These are phyloP conservation scores for Todus mexicanus DNA, from an alignment of 2,797 vertebrate species.

Conservation along the genomic window DNA sequence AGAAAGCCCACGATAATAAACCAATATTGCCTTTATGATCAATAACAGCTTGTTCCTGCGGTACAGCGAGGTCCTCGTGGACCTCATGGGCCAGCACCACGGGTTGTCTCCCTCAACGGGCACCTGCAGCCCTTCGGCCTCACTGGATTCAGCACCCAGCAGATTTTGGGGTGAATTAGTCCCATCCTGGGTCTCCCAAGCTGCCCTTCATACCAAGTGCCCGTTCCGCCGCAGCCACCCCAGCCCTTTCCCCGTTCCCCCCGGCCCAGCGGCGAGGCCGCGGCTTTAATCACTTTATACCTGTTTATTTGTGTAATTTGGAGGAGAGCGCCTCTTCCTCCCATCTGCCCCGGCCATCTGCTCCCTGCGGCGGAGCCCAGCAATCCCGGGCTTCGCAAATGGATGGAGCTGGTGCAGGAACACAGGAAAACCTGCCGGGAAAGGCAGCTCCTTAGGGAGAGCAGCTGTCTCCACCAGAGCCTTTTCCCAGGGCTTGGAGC, in stretches of 20 bases:
- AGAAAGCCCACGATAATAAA: not conserved
- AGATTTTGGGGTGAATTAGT: not conserved
- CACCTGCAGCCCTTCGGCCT: not conserved
- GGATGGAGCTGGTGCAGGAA: not conserved
- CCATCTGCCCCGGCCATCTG: slow-evolving; percentile 76
- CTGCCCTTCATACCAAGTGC: no score
- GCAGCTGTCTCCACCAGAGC: not conserved
- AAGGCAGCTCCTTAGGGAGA: fast-evolving
- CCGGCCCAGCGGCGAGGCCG: not conserved
- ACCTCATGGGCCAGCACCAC: not conserved
- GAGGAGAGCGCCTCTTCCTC: slow-evolving; percentile 53
- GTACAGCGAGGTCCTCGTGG: fast-evolving
- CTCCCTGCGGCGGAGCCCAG: slow-evolving; percentile 29
- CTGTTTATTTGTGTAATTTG: slow-evolving; percentile 65
- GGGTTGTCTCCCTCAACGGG: not conserved
- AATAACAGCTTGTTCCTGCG: not conserved
- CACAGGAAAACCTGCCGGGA: not conserved
- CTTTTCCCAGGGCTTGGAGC: not conserved
- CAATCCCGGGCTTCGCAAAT: not conserved
- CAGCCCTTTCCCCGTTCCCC: not conserved
- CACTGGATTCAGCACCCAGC: not conserved
- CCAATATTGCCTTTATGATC: not conserved
- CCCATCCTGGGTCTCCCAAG: not conserved
- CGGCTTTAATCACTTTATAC: slow-evolving; percentile 67
- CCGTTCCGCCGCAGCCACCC: not conserved